A percentile compares a stretch with the other conserved stretches of the same genome.
Conservation (phyloP, 2,888 invertebrate genomes). For the Drosophila anomelani region DNA sequence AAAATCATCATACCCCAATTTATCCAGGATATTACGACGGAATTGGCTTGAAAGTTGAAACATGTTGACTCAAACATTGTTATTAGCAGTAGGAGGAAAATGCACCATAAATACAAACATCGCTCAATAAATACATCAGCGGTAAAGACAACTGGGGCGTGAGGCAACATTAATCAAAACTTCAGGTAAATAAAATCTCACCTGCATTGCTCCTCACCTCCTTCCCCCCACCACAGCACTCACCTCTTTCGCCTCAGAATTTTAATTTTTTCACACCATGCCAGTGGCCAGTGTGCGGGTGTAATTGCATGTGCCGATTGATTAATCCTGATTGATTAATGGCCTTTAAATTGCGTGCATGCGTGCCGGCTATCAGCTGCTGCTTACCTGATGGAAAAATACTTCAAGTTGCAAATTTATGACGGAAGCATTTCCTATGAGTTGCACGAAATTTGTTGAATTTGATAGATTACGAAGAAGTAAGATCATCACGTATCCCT, state of each 20-base stretch:
- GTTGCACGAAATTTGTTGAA: background rate
- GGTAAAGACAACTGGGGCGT: constrained; percentile 54
- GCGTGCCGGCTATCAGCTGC: constrained; percentile 1
- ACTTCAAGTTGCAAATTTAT: constrained; percentile 6
- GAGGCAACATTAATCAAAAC: constrained; percentile 61
- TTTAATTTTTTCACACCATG: constrained; percentile 51
- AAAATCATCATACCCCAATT: background rate
- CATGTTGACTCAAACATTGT: constrained; percentile 44
- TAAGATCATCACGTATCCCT: too few relatives aligned
- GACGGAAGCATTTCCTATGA: constrained; percentile 1
- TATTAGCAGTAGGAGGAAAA: constrained; percentile 43
- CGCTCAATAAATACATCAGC: constrained; percentile 58
- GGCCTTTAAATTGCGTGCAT: constrained; percentile 28
- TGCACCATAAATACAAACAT: constrained; percentile 53
- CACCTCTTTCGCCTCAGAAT: constrained; percentile 29
- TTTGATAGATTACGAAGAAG: background rate
- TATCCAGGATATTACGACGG: background rate
- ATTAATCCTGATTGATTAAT: constrained; percentile 45
- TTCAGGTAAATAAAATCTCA: constrained; percentile 46
- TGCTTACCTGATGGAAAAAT: background rate
- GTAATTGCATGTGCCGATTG: constrained; percentile 36
- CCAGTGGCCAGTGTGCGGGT: constrained; percentile 10
- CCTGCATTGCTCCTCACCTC: constrained; percentile 19
- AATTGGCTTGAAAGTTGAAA: constrained; percentile 12
- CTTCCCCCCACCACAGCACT: background rate